Evolutionary conservation across 2,888 invertebrate genomes (phyloP).

Genomic region (Muscina levida): DNA sequence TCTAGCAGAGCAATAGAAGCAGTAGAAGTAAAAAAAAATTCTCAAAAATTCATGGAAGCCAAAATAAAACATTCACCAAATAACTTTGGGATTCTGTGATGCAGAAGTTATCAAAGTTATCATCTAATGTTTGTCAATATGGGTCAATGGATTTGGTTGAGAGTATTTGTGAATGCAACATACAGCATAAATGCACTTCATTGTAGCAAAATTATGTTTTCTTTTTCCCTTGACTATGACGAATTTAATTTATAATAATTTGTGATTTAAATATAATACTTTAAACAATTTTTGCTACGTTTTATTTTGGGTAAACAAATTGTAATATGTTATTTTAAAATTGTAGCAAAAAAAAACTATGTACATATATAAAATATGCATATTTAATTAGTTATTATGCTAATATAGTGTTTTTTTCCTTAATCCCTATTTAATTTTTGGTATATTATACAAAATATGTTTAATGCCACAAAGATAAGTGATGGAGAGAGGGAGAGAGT

Average conservation of each 20-base stretch:
- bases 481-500: too few relatives aligned
- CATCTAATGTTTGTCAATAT: neutral
- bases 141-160: neutral
- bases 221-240: too few relatives aligned
- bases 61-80: neutral
- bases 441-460: neutral
- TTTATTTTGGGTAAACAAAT: too few relatives aligned
- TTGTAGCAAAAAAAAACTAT: too few relatives aligned
- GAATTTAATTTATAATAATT: neutral
- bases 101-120: neutral
- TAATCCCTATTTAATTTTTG: conserved; percentile 10
- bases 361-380: conserved; percentile 11
- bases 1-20: too few relatives aligned
- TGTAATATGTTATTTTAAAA: too few relatives aligned
- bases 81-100: neutral
- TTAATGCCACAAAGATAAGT: too few relatives aligned
- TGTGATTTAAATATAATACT: neutral
- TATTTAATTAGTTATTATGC: conserved; percentile 27
- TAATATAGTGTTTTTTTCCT: neutral
- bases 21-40: too few relatives aligned
- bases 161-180: neutral
- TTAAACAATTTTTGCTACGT: too few relatives aligned
- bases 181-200: neutral
- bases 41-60: neutral
- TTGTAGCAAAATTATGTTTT: neutral